phyloP scores from a whole-genome alignment of 2,888 invertebrate species.

The Drosophila acutilabella region DNA sequence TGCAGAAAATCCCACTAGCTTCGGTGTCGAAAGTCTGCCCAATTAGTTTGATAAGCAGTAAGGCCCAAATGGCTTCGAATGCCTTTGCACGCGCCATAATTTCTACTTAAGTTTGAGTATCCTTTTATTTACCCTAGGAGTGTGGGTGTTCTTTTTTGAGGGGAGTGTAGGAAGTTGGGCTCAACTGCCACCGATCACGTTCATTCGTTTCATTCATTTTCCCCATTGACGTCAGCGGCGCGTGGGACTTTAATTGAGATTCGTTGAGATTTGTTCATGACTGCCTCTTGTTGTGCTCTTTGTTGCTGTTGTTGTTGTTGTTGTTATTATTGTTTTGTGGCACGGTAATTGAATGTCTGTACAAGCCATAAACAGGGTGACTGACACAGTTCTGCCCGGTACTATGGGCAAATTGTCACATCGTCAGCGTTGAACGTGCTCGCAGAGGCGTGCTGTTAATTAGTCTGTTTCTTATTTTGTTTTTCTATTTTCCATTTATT shows the following conservation, averaged over 20 bases:
- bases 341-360: slow-evolving; percentile 38
- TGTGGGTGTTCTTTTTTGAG: background rate
- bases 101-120: slow-evolving; percentile 6
- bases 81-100: slow-evolving; percentile 44
- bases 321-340: slow-evolving; percentile 20
- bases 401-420: slow-evolving; percentile 12
- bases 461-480: slow-evolving; percentile 9
- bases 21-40: slow-evolving; percentile 27
- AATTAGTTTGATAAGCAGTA: slow-evolving; percentile 61
- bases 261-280: slow-evolving; percentile 43
- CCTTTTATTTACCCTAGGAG: background rate
- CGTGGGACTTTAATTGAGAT: slow-evolving; percentile 58
- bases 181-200: slow-evolving; percentile 50
- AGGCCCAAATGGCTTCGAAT: slow-evolving; percentile 29
- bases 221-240: slow-evolving; percentile 63
- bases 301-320: too few relatives aligned
- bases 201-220: slow-evolving; percentile 4
- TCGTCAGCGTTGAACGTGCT: background rate
- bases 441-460: slow-evolving; percentile 17
- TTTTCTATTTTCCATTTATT: background rate
- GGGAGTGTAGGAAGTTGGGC: background rate
- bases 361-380: slow-evolving; percentile 41
- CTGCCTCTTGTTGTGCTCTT: slow-evolving; percentile 1
- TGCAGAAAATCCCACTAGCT: slow-evolving; percentile 26
- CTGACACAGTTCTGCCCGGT: slow-evolving; percentile 51